phyloP scores from a whole-genome alignment of 1,140 invertebrate species.

The Diorhabda sublineata region DNA sequence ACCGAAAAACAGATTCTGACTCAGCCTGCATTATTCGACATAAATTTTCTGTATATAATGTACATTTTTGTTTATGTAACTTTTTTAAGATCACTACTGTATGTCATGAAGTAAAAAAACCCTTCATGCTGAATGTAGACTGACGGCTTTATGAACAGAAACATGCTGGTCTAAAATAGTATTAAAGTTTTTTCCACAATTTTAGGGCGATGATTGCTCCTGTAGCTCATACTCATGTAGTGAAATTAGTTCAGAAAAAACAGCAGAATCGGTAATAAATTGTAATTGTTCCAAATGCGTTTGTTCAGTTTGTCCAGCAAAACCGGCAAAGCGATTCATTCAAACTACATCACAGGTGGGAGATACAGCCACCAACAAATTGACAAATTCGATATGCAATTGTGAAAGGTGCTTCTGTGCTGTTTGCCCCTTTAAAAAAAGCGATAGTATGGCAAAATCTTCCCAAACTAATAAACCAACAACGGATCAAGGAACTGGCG shows the following conservation, averaged over 20 bases:
- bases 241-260: not conserved
- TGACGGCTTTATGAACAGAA: no score
- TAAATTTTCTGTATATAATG: no score
- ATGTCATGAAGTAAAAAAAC: no score
- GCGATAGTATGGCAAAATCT: not conserved
- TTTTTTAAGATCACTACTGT: no score
- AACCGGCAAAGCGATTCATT: not conserved
- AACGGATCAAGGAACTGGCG: no score
- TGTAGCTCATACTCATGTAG: not conserved
- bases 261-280: not conserved
- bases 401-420: not conserved
- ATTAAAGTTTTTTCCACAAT: not conserved
- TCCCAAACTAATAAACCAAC: no score
- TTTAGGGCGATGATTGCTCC: not conserved
- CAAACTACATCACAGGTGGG: not conserved
- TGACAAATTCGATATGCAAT: not conserved
- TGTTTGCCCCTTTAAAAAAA: not conserved
- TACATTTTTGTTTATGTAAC: no score
- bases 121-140: no score
- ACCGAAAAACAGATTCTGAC: no score
- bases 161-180: no score
- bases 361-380: not conserved
- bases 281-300: not conserved
- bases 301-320: not conserved
- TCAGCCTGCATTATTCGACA: no score